Evolutionary conservation across 1,140 invertebrate species (phyloP).

Genomic region (Papilio glaucus): DNA sequence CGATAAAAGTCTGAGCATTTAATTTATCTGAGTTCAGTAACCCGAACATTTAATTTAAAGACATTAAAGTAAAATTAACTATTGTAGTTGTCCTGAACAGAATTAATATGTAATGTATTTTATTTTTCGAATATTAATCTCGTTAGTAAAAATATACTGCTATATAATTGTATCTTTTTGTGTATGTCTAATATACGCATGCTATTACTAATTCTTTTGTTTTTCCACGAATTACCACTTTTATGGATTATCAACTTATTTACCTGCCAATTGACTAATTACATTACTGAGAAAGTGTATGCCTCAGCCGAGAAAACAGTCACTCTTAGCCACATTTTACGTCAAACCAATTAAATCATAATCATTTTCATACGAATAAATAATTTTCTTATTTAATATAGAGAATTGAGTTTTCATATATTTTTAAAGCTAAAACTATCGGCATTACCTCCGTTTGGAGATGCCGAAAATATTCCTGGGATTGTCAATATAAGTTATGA

Average conservation of each 20-base stretch:
- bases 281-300: background rate
- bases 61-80: background rate
- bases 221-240: background rate
- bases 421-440: too few relatives aligned
- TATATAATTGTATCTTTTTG: too few relatives aligned
- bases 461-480: too few relatives aligned
- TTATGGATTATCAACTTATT: background rate
- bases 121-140: too few relatives aligned
- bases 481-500: too few relatives aligned
- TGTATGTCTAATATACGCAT: background rate
- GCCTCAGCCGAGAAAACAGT: background rate
- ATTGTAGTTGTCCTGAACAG: too few relatives aligned
- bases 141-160: too few relatives aligned
- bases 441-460: too few relatives aligned
- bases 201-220: slow-evolving; percentile 9
- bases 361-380: background rate
- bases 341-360: background rate
- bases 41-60: background rate
- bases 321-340: background rate
- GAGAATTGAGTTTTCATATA: too few relatives aligned
- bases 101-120: too few relatives aligned
- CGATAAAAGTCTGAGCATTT: slow-evolving; percentile 7
- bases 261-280: background rate
- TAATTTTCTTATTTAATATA: too few relatives aligned
- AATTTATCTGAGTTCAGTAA: slow-evolving; percentile 12